Base-by-base conservation (phyloP, 1,140 invertebrate species). In the Sitobion miscanthi region DNA sequence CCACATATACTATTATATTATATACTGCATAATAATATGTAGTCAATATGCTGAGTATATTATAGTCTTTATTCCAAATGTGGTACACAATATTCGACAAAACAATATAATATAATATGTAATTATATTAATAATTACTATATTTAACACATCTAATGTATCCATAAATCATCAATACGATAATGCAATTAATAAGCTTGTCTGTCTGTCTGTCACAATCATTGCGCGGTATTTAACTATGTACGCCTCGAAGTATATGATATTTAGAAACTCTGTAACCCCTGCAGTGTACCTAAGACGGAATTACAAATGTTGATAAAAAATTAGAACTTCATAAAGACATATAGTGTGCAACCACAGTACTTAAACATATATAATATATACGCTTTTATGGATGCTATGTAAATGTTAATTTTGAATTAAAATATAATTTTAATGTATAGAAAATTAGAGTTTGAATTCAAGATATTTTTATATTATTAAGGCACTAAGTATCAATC, bases 151-250 rank as follows among this genome's bases (percentile, higher is more conserved):
- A 23, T 85, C 42, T 45, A 38, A 25, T n/a, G n/a, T 35, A 77
- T 77, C 62, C 62, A 77, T 77, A 77, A 77, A 77, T 77, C n/a
- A 17, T n/a, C 14, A 30, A 69, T n/a, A 69, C n/a, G 62, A 77
- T 77, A 77, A 77, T 77, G 62, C 62, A 77, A 77, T 77, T 77
- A 77, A 77, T 77, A 77, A 69, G n/a, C 30, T 77, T 77, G 62
- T 77, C 38, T 38, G 38, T 35, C 62, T 6, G n/a, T 14, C 30
- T 77, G 62, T 77, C 62, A 77, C 62, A n/a, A 77, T n/a, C 62
- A 77, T 35, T 77, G 62, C 5, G 14, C 14, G 14, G 7, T n/a
- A 77, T 77, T 77, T 17, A 77, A 77, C 14, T n/a, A n/a, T 77
- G 62, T 77, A n/a, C n/a, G n/a, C 62, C 14, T 17, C 62, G 17